A percentile compares a stretch with the other conserved stretches of the same genome.
These are phyloP conservation scores for Coptotermes formosanus DNA, from an alignment of 1,140 invertebrate genomes.

Conservation along the genomic window DNA sequence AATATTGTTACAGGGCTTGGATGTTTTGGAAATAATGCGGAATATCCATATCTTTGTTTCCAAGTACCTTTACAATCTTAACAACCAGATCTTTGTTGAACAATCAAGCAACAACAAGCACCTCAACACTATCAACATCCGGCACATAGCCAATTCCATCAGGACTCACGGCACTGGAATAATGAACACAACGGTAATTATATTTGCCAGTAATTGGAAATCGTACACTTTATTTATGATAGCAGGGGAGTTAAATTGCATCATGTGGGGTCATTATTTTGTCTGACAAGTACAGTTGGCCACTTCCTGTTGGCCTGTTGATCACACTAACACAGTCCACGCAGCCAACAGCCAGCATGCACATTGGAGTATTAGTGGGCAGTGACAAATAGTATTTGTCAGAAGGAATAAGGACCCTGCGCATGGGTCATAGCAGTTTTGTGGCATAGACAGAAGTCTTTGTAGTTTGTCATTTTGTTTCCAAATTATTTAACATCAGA, in stretches of 20 bases:
- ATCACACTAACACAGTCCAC: too few species aligned
- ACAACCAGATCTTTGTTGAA: constrained; percentile 97
- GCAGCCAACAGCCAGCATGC: too few species aligned
- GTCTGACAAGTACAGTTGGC: too few species aligned
- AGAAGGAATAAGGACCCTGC: too few species aligned
- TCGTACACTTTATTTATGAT: too few species aligned
- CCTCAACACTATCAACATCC: constrained; percentile 93
- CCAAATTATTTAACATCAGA: constrained; percentile 12
- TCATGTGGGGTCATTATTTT: too few species aligned
- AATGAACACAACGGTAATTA: constrained; percentile 87
- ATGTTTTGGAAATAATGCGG: constrained; percentile 96
- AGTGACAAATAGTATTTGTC: too few species aligned
- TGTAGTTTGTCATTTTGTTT: neutral
- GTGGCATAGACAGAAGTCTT: neutral
- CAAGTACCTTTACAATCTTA: constrained; percentile 93
- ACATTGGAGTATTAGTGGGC: too few species aligned
- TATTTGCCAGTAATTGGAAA: too few species aligned
- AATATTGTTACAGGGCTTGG: constrained; percentile 69
- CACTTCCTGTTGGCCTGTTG: too few species aligned
- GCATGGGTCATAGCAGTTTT: neutral
- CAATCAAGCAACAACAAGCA: constrained; percentile 89
- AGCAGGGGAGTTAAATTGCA: too few species aligned
- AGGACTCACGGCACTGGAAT: constrained; percentile 96
- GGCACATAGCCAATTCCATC: constrained; percentile 96
- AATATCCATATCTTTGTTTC: constrained; percentile 96